Evolutionary conservation across 2,797 vertebrate species (phyloP), one percentile per base, ranked within the genome.

Genomic region (Coendou prehensilis): DNA sequence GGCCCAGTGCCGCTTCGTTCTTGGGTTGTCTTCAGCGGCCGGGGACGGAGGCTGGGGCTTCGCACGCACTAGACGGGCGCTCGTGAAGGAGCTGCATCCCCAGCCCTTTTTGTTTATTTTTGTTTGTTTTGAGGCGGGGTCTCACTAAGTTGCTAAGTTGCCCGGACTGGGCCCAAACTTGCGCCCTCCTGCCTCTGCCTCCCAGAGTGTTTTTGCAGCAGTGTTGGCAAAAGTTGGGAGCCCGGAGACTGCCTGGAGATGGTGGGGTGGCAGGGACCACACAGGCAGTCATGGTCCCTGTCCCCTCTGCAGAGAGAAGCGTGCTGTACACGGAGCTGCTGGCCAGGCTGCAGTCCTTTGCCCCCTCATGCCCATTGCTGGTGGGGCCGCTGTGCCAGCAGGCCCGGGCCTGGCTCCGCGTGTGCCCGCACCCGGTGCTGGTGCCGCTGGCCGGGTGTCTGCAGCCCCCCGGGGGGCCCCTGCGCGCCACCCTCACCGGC

Each of bases 391-490:
- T 99, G 94, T 99, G 99, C 91, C 98, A 98, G 63, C 99, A 99
- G 92, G 98, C 99, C 22, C 97, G 98, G 81, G 98, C 98, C 78
- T 99, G 99, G 98, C 98, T 99, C 92, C 93, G 95, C 6, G 75
- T 81, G 1, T 99, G 98, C 95, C 91, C 98, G 0, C 96, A 98
- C 41, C 99, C 99, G 0, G 63, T 99, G 91, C 98, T 99, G 37
- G 87, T 99, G 52, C 99, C 99, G 0, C 98, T 98, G 1, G 86
- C 97, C 28, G 98, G 98, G 41, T 99, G 99, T 97, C 98, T 99
- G 87, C 99, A 98, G 88, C 98, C 98, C 28, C 99, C 99, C 0
- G 99, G 98, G 5, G 98, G 98, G 37, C 98, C 98, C 37, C 98
- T 99, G 28, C 97, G 90, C 37, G 98, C 98, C 47, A 98, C 89